Percentiles rank a stretch among this genome's conserved stretches.
Evolutionary conservation across 2,888 invertebrate genomes (phyloP).

Genomic region (Mythimna lalbum): DNA sequence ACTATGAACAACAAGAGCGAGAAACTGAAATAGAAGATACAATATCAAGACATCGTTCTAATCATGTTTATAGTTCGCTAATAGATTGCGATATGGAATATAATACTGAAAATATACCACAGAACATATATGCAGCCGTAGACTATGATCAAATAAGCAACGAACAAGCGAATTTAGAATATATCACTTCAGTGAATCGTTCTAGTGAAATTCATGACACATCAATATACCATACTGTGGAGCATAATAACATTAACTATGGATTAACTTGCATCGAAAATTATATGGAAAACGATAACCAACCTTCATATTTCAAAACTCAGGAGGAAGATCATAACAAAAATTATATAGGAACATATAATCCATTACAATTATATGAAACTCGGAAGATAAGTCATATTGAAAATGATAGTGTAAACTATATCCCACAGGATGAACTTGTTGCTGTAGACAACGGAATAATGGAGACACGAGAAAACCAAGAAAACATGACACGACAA

Average conservation of each 20-base stretch:
- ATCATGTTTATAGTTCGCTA: too few species aligned
- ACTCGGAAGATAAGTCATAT: not conserved
- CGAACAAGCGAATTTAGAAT: not conserved
- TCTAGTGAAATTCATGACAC: not conserved
- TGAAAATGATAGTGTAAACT: not conserved
- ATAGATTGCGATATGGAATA: too few species aligned
- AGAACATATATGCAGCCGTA: not conserved
- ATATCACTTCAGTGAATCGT: not conserved
- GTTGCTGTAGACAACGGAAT: not conserved
- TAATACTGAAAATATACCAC: too few species aligned
- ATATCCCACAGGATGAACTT: not conserved
- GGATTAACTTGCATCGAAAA: too few species aligned
- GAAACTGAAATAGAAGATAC: too few species aligned
- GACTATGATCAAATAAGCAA: not conserved
- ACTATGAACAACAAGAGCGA: too few species aligned
- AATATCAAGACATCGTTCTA: too few species aligned
- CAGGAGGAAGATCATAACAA: too few species aligned
- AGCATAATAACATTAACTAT: not conserved
- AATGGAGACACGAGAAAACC: not conserved
- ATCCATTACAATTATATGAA: too few species aligned
- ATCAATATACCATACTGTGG: not conserved
- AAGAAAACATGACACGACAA: not conserved
- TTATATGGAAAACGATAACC: too few species aligned
- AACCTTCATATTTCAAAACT: too few species aligned
- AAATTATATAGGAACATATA: too few species aligned